These are phyloP conservation scores for Hyalella azteca DNA, from an alignment of 2,888 invertebrate species.

Conservation along the genomic window DNA sequence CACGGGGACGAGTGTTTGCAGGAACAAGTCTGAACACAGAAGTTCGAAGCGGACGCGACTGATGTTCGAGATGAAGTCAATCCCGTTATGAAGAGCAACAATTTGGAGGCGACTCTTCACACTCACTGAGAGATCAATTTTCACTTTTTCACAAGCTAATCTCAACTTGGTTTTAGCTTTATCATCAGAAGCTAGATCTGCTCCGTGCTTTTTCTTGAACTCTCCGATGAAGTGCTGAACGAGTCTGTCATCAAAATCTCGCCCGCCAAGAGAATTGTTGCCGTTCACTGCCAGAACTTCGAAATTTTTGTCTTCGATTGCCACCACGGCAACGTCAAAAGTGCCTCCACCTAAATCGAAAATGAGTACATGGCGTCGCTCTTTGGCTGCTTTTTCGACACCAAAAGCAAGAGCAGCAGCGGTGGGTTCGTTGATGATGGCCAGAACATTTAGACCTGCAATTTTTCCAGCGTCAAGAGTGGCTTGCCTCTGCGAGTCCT, in stretches of 20 bases:
- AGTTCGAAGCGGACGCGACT: constrained; percentile 97
- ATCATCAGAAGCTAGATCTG: constrained; percentile 64
- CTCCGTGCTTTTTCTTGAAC: constrained; percentile 68
- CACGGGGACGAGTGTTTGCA: constrained; percentile 94
- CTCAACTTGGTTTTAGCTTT: constrained; percentile 76
- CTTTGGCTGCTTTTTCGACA: constrained; percentile 66
- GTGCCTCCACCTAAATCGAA: constrained; percentile 74
- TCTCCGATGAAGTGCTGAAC: constrained; percentile 70
- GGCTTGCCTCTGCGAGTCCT: constrained; percentile 88
- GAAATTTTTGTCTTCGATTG: constrained; percentile 70
- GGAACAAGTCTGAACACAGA: constrained; percentile 93
- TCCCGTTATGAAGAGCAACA: constrained; percentile 91
- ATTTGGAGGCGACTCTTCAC: constrained; percentile 92
- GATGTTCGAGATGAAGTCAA: constrained; percentile 94
- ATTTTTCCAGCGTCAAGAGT: constrained; percentile 80
- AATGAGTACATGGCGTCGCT: constrained; percentile 68
- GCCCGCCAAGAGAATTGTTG: constrained; percentile 88
- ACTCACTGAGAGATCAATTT: constrained; percentile 70
- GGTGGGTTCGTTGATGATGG: constrained; percentile 90
- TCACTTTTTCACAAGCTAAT: constrained; percentile 89
- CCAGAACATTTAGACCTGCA: constrained; percentile 83
- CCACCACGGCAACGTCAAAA: constrained; percentile 69
- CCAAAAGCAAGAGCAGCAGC: constrained; percentile 71
- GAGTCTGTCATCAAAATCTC: constrained; percentile 78
- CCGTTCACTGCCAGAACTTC: constrained; percentile 76